Conservation (phyloP, 2,888 invertebrate species). For the Epinotia ramella region DNA sequence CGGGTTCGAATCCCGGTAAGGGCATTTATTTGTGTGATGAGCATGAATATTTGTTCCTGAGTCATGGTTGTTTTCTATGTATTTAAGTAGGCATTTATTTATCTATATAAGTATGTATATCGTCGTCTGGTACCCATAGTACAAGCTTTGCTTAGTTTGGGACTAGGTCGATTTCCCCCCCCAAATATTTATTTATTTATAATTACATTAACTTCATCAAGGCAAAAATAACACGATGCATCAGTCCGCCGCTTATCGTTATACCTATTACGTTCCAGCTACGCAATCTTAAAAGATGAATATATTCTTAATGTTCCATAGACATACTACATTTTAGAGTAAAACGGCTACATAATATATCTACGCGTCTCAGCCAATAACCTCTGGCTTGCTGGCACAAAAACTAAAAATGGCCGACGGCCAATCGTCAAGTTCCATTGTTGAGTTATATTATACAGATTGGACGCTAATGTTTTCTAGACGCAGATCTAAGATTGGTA, state of each 20-base stretch:
- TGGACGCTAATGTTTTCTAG: slow-evolving; percentile 1
- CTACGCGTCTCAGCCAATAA: slow-evolving; percentile 58
- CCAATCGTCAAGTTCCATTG: slow-evolving; percentile 50
- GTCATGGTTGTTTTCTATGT: too few relatives aligned
- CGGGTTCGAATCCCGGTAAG: too few relatives aligned
- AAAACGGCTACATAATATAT: slow-evolving; percentile 10
- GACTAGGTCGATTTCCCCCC: too few relatives aligned
- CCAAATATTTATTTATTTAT: too few relatives aligned
- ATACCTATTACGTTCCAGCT: background rate
- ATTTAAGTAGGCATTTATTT: too few relatives aligned
- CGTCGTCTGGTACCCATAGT: too few relatives aligned
- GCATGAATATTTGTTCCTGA: too few relatives aligned
- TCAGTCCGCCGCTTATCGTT: background rate
- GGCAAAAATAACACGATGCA: slow-evolving; percentile 27
- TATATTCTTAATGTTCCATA: background rate
- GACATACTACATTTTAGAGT: background rate
- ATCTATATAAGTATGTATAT: too few relatives aligned
- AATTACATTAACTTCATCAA: slow-evolving; percentile 29
- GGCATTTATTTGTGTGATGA: too few relatives aligned
- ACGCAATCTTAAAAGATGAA: background rate
- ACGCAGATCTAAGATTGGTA: background rate
- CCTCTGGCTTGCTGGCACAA: slow-evolving; percentile 55
- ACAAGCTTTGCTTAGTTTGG: too few relatives aligned
- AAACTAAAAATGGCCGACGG: slow-evolving; percentile 51
- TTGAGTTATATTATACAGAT: slow-evolving; percentile 29